These are phyloP conservation scores for Liopterus haemorrhoidalis DNA, from an alignment of 2,888 invertebrate species.

Conservation along the genomic window DNA sequence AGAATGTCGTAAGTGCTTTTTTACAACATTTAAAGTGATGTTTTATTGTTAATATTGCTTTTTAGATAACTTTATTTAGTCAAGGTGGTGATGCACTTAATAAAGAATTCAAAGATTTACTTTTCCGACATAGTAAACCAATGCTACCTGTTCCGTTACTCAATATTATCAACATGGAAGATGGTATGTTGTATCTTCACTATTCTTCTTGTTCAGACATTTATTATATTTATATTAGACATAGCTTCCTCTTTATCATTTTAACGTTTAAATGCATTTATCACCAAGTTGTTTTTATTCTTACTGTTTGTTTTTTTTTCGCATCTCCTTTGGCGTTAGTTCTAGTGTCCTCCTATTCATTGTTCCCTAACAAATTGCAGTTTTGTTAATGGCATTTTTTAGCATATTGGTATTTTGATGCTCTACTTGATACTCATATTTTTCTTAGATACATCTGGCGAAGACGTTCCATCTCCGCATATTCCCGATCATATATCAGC, in stretches of 20 bases:
- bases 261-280: too few species aligned
- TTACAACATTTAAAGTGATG: slow-evolving; percentile 53
- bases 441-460: slow-evolving; percentile 38
- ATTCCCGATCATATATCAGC: slow-evolving; percentile 64
- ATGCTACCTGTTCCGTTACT: slow-evolving; percentile 81
- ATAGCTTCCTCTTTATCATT: too few species aligned
- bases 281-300: too few species aligned
- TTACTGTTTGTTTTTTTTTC: too few species aligned
- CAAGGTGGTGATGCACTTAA: slow-evolving; percentile 81
- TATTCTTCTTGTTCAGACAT: too few species aligned
- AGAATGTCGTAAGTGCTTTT: slow-evolving; percentile 74
- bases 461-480: slow-evolving; percentile 59
- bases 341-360: too few species aligned
- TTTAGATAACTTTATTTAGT: slow-evolving; percentile 66
- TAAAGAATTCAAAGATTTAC: slow-evolving; percentile 78
- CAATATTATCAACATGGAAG: slow-evolving; percentile 80
- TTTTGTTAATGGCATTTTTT: slow-evolving; percentile 2
- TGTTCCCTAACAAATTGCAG: too few species aligned
- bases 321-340: too few species aligned
- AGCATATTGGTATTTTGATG: slow-evolving; percentile 2
- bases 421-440: too few species aligned
- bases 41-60: slow-evolving; percentile 2
- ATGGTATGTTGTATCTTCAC: slow-evolving; percentile 54
- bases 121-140: slow-evolving; percentile 80
- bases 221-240: too few species aligned